Conservation (phyloP, 2,113 vertebrate species). For the Toxostoma redivivum region DNA sequence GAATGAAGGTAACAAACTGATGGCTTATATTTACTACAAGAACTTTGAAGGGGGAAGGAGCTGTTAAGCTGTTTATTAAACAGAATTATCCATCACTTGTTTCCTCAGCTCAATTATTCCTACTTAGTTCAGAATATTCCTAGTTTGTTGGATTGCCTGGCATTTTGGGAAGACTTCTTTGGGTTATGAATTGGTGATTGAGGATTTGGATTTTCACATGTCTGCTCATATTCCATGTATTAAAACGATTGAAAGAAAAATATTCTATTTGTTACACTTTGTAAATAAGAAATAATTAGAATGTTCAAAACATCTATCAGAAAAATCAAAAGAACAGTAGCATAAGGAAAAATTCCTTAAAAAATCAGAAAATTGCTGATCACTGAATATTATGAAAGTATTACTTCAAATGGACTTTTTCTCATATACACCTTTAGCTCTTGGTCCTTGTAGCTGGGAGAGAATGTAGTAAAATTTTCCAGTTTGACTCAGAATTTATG, state of each 20-base stretch:
- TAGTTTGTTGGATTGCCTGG: background rate
- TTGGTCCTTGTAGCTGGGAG: background rate
- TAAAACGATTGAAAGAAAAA: background rate
- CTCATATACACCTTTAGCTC: background rate
- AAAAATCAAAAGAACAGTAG: background rate
- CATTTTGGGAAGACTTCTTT: background rate
- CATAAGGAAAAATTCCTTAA: background rate
- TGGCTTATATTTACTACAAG: background rate
- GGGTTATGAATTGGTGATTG: background rate
- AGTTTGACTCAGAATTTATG: background rate
- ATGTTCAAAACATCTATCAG: rapidly evolving
- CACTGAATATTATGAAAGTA: background rate
- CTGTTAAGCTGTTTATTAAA: background rate
- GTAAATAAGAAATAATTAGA: background rate
- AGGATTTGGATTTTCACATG: background rate
- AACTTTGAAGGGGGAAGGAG: background rate
- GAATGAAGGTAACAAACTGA: background rate
- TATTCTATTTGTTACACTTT: background rate
- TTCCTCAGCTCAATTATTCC: background rate
- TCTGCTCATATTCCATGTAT: background rate
- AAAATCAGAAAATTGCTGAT: background rate
- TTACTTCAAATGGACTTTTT: background rate
- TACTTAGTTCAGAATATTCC: background rate
- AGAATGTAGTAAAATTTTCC: background rate
- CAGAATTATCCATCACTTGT: background rate